phyloP scores from a whole-genome alignment of 2,113 vertebrate genomes.

The Hemiscyllium ocellatum region DNA sequence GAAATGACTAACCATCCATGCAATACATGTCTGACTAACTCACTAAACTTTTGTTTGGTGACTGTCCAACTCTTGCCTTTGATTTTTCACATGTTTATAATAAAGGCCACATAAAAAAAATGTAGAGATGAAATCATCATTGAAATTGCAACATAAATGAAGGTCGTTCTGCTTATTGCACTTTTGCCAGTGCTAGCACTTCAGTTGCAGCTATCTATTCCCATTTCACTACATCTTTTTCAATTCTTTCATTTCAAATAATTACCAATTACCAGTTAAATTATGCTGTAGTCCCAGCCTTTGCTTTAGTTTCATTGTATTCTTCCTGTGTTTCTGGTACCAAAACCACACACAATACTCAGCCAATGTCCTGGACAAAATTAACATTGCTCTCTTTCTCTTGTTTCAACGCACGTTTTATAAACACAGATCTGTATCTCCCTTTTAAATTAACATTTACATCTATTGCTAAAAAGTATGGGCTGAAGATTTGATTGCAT shows the following conservation, averaged over 20 bases:
- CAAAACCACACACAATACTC: neutral
- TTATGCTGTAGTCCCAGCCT: neutral
- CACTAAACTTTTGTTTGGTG: conserved; percentile 41
- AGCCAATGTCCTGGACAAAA: neutral
- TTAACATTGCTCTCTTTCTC: neutral
- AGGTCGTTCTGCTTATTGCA: neutral
- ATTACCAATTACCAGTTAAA: neutral
- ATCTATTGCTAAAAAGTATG: neutral
- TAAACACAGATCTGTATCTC: neutral
- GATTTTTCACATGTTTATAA: conserved; percentile 11
- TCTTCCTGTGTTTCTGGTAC: neutral
- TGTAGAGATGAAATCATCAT: neutral
- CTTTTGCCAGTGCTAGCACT: neutral
- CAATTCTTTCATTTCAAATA: neutral
- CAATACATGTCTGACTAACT: conserved; percentile 51
- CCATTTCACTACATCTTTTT: neutral
- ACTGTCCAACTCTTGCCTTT: neutral
- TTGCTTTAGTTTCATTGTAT: neutral
- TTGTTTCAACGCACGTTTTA: neutral
- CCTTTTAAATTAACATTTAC: neutral
- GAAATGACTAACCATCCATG: conserved; percentile 50
- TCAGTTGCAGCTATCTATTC: neutral
- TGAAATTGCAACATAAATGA: neutral
- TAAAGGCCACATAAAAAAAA: conserved; percentile 10
- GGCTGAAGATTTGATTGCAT: no score